Evolutionary conservation across 2,113 vertebrate genomes (phyloP).

Genomic region (Microcebus murinus): DNA sequence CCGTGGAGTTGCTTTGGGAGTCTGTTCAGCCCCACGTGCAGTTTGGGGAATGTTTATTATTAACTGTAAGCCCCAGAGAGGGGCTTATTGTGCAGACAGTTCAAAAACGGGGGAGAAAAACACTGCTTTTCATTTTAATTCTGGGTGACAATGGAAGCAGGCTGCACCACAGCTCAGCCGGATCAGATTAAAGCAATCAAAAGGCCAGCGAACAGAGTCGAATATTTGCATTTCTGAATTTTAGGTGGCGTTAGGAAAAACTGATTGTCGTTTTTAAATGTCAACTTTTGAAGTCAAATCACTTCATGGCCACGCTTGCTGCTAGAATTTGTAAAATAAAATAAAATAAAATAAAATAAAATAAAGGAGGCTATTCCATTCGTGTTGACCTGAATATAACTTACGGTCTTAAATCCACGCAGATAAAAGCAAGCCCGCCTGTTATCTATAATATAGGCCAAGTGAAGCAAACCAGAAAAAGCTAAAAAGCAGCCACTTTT

Average conservation of each 20-base stretch:
- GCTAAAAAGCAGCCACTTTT: neutral
- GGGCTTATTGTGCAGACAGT: neutral
- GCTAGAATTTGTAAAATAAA: neutral
- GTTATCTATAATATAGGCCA: neutral
- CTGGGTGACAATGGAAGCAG: neutral
- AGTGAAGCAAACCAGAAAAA: neutral
- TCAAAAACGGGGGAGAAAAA: neutral
- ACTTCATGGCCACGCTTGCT: neutral
- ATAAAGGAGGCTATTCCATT: neutral
- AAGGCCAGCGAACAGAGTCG: neutral
- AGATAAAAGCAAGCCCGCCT: neutral
- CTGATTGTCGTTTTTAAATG: neutral
- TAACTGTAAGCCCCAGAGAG: neutral
- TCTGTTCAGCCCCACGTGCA: neutral
- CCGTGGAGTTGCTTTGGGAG: conserved; percentile 4
- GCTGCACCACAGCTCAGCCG: neutral
- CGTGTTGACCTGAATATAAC: neutral
- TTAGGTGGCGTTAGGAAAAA: neutral
- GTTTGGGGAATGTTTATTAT: neutral
- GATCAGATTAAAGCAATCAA: neutral
- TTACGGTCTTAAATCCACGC: neutral
- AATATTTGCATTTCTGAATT: conserved; percentile 16
- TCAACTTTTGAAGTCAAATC: neutral
- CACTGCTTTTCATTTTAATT: neutral
- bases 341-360: neutral